Base-by-base conservation (phyloP, 2,888 invertebrate genomes). In the Drosophila anomelani region DNA sequence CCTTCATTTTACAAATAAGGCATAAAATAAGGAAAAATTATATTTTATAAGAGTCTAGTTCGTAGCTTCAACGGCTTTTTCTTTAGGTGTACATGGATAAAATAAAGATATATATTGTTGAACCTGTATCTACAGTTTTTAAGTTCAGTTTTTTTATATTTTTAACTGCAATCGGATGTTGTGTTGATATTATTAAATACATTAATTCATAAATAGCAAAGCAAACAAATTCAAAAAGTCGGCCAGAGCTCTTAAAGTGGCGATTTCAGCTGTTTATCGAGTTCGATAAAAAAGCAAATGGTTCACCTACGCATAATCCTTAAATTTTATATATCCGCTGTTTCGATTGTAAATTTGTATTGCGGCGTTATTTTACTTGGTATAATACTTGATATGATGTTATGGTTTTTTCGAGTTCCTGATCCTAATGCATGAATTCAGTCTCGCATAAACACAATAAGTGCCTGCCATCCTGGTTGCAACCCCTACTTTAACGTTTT, bases 401-500 rank as follows among this genome's bases (percentile, higher is more conserved):
- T 41, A n/a, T 39, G 3, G 4, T 8, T 44, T 23, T 7, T 8
- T 23, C 13, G 13, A 23, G 8, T 44, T 44, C 9, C 4, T 4
- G 39, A 0, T 39, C 23, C 4, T 3, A 46, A 15, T 46, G 0
- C 44, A 23, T 23, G 23, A 23, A 46, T 23, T 46, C 4, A 23
- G 8, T 15, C 8, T 15, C 44, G 44, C 12, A 15, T 46, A 46
- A 46, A 44, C 44, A 8, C 1, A 20, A 1, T 6, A 20, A 43
- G 43, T 13, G 60, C 12, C 12, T n/a, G 39, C 41, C 23, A 20
- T 58, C 60, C 59, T 57, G 60, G 23, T 13, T 34, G 20, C 60
- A 61, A 58, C 60, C 60, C 60, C 60, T 59, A 59, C n/a, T 34
- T 60, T 20, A 13, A 34, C 8, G 41, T 23, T 67, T 12, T 36